Evolutionary conservation across 2,113 vertebrate species (phyloP).

Genomic region (Mellivora capensis): DNA sequence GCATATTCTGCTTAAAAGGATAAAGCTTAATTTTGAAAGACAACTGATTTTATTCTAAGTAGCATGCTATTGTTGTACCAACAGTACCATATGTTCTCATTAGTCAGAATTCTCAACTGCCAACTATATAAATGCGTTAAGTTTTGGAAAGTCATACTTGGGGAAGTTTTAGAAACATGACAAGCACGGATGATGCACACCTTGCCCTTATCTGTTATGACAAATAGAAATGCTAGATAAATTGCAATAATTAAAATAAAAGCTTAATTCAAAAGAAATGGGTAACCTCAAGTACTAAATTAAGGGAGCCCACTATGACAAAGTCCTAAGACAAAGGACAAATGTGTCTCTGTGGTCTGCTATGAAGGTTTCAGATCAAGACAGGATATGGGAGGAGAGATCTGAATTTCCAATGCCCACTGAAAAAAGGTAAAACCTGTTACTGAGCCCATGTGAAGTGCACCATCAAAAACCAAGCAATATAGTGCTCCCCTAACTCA

Average conservation of each 20-base stretch:
- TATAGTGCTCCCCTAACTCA: not conserved
- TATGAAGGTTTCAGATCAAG: not conserved
- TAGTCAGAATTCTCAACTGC: conserved; percentile 47
- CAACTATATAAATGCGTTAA: not conserved
- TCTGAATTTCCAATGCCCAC: not conserved
- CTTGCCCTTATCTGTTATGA: not conserved
- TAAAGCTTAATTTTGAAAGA: conserved; percentile 51
- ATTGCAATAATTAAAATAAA: not conserved
- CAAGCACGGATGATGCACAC: not conserved
- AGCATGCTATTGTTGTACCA: not conserved
- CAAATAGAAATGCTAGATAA: not conserved
- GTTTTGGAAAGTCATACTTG: not conserved
- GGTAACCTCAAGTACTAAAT: not conserved
- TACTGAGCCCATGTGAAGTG: not conserved
- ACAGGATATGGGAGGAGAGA: not conserved
- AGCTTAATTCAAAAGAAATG: not conserved
- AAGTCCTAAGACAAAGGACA: not conserved
- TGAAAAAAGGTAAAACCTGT: not conserved
- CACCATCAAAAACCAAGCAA: not conserved
- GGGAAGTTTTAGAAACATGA: conserved; percentile 24
- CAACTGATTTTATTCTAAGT: conserved; percentile 57
- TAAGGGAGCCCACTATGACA: not conserved
- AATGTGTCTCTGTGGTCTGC: not conserved
- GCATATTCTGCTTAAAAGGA: not conserved
- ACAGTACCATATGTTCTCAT: conserved; percentile 58